Percentiles rank a stretch among this genome's conserved stretches.
These are phyloP conservation scores for Oncorhynchus nerka DNA, from an alignment of 2,113 vertebrate species.

Conservation along the genomic window DNA sequence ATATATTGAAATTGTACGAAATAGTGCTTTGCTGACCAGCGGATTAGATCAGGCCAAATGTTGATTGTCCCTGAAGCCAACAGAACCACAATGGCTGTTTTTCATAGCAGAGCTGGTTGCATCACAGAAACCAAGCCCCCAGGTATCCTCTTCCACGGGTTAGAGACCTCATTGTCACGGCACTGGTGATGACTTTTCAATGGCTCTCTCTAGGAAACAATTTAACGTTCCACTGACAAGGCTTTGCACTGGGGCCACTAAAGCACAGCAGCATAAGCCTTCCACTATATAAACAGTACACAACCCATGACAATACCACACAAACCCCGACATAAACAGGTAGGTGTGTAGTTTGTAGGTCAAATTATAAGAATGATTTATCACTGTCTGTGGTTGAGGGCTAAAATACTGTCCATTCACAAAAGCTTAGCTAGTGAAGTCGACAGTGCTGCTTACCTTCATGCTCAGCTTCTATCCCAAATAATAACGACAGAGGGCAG, in stretches of 20 bases:
- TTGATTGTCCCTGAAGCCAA: slow-evolving; percentile 15
- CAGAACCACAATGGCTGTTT: slow-evolving; percentile 46
- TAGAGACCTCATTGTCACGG: slow-evolving; percentile 48
- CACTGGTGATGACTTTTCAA: slow-evolving; percentile 38
- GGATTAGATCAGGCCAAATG: slow-evolving; percentile 23
- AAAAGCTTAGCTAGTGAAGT: background rate
- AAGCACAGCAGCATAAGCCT: slow-evolving; percentile 1
- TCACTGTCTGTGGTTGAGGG: background rate
- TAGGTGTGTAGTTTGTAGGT: background rate
- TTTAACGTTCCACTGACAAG: slow-evolving; percentile 34
- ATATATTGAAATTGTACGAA: too few relatives aligned
- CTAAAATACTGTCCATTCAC: background rate
- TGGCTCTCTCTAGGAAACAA: slow-evolving; percentile 37
- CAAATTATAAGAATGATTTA: background rate
- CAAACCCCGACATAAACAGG: background rate
- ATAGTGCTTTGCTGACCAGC: slow-evolving; percentile 12
- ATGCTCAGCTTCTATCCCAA: slow-evolving; percentile 23
- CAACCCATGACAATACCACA: background rate
- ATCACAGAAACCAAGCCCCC: background rate
- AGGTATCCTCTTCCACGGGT: slow-evolving; percentile 15
- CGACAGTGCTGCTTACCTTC: background rate
- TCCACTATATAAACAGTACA: slow-evolving; percentile 9
- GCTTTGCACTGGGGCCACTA: slow-evolving; percentile 23
- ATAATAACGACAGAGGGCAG: slow-evolving; percentile 65
- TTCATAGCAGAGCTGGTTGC: slow-evolving; percentile 28